A percentile compares a stretch with the other conserved stretches of the same genome.
These are phyloP conservation scores for Calidris pugnax DNA, from an alignment of 2,113 vertebrate genomes.

Conservation along the genomic window DNA sequence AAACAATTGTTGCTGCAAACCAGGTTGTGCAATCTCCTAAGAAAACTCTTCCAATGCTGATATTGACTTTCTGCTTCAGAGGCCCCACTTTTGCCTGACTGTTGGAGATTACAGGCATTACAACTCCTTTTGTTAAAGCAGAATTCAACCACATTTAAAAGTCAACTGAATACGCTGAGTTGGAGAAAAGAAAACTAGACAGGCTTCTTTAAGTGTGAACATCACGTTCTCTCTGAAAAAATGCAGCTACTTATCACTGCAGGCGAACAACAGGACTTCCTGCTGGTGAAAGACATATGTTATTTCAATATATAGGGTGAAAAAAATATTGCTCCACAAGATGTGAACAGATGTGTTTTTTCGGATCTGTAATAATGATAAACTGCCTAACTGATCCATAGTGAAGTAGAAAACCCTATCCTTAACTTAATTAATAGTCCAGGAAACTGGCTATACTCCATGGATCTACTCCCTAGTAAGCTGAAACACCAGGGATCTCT, in stretches of 20 bases:
- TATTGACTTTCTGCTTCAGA: background rate
- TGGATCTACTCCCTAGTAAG: background rate
- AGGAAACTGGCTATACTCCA: background rate
- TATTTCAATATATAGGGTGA: background rate
- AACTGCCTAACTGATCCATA: background rate
- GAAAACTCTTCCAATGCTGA: background rate
- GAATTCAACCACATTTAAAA: background rate
- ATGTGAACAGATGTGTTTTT: background rate
- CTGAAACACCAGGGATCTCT: background rate
- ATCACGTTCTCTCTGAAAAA: background rate
- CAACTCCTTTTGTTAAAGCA: background rate
- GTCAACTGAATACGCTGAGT: background rate
- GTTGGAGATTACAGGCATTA: background rate
- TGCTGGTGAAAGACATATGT: background rate
- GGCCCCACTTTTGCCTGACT: background rate
- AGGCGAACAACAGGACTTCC: background rate
- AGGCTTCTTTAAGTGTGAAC: background rate
- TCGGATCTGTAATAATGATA: background rate
- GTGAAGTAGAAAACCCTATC: slow-evolving; percentile 4
- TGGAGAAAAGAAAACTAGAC: background rate
- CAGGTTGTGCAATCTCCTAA: background rate
- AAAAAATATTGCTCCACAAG: background rate
- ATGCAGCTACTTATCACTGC: background rate
- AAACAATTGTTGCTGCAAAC: background rate
- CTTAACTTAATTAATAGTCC: background rate